These are phyloP conservation scores for Polypterus bichir DNA, from an alignment of 2,113 vertebrate species.

Conservation along the genomic window DNA sequence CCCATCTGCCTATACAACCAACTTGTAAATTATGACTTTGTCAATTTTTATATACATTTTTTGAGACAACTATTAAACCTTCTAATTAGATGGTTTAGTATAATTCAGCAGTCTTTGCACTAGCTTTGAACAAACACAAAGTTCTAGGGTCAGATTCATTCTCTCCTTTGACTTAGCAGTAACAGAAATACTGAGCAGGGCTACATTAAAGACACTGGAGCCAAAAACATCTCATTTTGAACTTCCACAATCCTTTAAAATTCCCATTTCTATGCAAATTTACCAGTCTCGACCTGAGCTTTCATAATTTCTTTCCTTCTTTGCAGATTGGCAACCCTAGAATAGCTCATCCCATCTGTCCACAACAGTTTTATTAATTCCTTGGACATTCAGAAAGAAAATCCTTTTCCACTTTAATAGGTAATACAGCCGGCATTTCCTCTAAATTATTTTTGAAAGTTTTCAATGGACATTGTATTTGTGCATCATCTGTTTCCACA, in stretches of 20 bases:
- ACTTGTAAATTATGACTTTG: too few relatives aligned
- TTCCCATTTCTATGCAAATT: constrained; percentile 28
- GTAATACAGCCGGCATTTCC: constrained; percentile 18
- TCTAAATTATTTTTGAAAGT: too few relatives aligned
- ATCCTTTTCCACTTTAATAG: constrained; percentile 6
- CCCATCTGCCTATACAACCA: too few relatives aligned
- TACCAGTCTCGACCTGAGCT: constrained; percentile 7
- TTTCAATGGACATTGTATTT: too few relatives aligned
- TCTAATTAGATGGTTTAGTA: too few relatives aligned
- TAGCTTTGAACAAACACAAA: background rate
- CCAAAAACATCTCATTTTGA: constrained; percentile 19
- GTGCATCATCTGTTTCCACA: too few relatives aligned
- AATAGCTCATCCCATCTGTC: constrained; percentile 18
- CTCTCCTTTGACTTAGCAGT: constrained; percentile 8
- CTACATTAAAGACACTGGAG: constrained; percentile 7
- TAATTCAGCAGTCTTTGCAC: too few relatives aligned
- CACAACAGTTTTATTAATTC: constrained; percentile 13
- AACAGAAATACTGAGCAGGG: constrained; percentile 9
- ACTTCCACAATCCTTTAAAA: constrained; percentile 16
- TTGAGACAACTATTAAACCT: too few relatives aligned
- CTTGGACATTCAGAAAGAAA: constrained; percentile 16
- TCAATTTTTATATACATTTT: too few relatives aligned
- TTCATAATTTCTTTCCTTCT: constrained; percentile 16
- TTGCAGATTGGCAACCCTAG: constrained; percentile 6
- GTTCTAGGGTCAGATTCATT: background rate